Evolutionary conservation across 2,888 invertebrate genomes (phyloP), one percentile per base, ranked within the genome.

Genomic region (Lysandra bellargus): DNA sequence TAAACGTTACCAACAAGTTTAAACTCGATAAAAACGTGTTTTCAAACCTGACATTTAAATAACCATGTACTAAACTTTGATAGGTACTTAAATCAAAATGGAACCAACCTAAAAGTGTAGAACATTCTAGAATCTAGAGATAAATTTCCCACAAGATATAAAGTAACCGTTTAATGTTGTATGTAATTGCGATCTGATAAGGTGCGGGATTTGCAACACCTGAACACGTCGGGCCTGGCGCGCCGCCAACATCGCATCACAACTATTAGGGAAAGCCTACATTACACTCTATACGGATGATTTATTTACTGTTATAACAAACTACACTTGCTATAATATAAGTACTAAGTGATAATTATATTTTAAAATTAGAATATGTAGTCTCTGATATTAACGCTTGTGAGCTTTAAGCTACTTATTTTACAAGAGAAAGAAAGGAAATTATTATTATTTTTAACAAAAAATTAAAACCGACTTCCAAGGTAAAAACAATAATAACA

Each of bases 111-210:
- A 2, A 49, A 49, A 49, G 23, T 61, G n/a, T 23, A 23, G 61
- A 61, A 37, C 9, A 69, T 69, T 30, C 12, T 69, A 69, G 4
- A 69, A 12, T 30, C 4, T 69, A 33, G 4, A 69, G 33, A 69
- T 69, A 69, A 69, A 69, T 69, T 69, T 33, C 14, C 14, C 69
- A 69, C 33, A 37, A 12, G 69, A 69, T 69, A 69, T 69, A 69
- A 69, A 69, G 33, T 69, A 69, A 33, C 69, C 69, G 33, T 69
- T 33, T 69, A 33, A 69, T 37, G 69, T 37, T 33, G 33, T 37
- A 69, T 69, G 69, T 69, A 69, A 69, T 69, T 69, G 69, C 69
- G 4, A 69, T 69, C 69, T 69, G 69, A 69, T 69, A 69, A 69
- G 69, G 33, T 33, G 69, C 69, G 69, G 69, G 69, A 33, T 33